phyloP scores from a whole-genome alignment of 1,140 invertebrate genomes.

The Zaprionus lachaisei region DNA sequence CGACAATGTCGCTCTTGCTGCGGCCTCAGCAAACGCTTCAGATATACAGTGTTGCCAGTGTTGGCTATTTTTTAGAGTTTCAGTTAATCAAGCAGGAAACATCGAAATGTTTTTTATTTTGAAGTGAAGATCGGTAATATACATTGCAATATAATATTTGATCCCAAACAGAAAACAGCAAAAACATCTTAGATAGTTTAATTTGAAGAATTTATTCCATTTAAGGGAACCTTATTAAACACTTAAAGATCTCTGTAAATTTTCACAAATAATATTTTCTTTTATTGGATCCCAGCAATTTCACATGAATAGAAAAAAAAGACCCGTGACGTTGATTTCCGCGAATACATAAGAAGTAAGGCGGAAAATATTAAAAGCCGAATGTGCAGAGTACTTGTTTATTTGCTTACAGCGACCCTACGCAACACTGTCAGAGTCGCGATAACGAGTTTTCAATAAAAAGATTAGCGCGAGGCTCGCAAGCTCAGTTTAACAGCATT shows the following conservation, averaged over 20 bases:
- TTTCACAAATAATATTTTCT: neutral
- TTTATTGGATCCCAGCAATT: neutral
- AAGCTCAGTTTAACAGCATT: constrained; percentile 51
- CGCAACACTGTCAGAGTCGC: neutral
- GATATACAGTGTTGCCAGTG: neutral
- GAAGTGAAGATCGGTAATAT: no score
- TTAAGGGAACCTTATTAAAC: no score
- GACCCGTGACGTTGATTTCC: neutral
- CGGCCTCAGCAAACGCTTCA: neutral
- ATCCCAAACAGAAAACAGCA: no score
- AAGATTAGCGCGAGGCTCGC: constrained; percentile 41
- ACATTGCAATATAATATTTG: no score
- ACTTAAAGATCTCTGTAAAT: neutral
- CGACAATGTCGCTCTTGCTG: neutral
- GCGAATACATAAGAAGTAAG: neutral
- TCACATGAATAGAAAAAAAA: neutral
- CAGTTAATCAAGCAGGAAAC: no score
- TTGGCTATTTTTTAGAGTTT: no score
- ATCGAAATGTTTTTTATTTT: no score
- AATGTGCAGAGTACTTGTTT: neutral
- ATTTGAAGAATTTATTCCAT: no score
- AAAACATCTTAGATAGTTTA: no score
- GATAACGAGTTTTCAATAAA: constrained; percentile 67
- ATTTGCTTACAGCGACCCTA: neutral
- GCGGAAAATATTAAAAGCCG: neutral